Evolutionary conservation across 2,888 invertebrate genomes (phyloP), one percentile per base, ranked within the genome.

Genomic region (Leptinotarsa juncta): DNA sequence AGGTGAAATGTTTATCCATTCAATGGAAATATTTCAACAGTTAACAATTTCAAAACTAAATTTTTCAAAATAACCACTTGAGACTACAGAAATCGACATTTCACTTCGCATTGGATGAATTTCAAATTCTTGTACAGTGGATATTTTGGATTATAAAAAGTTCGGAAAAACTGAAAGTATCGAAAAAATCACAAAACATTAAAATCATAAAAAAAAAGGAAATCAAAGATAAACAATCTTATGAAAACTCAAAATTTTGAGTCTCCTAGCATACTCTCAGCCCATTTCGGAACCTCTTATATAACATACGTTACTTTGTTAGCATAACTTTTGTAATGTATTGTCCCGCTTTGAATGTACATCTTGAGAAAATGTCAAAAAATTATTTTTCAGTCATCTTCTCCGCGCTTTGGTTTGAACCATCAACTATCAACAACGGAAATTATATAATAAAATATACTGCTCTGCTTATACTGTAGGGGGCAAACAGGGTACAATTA

Each of bases 381-480:
- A 60, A 66, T 62, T 66, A 32, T 65, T 3, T 16, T 67, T 60
- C 20, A 60, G 18, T 15, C 15, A 23, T 14, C 20, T 73, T 76
- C 74, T 78, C 79, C 78, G 79, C 78, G 77, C 82, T 83, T 82
- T 82, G 81, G 82, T 81, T 80, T 76, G 77, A 78, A 75, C 78
- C 77, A 79, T 77, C 71, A 73, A 83, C 80, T 81, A 82, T 79
- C 81, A 83, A 83, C 82, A 84, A 82, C 82, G 80, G 74, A 82
- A 83, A 82, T 82, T 77, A 84, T 84, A 85, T 85, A 84, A 82
- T 83, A 84, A 86, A 86, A 85, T 84, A 85, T 81, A 85, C 84
- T 87, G 87, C 87, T 87, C 87, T 87, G 87, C 84, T 86, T 86
- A 87, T 86, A 83, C 84, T 79, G 84, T 84, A 84, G 85, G 86